Percentiles rank a stretch among this genome's conserved stretches.
These are phyloP conservation scores for Mimachlamys varia DNA, from an alignment of 2,888 invertebrate species.

Conservation along the genomic window DNA sequence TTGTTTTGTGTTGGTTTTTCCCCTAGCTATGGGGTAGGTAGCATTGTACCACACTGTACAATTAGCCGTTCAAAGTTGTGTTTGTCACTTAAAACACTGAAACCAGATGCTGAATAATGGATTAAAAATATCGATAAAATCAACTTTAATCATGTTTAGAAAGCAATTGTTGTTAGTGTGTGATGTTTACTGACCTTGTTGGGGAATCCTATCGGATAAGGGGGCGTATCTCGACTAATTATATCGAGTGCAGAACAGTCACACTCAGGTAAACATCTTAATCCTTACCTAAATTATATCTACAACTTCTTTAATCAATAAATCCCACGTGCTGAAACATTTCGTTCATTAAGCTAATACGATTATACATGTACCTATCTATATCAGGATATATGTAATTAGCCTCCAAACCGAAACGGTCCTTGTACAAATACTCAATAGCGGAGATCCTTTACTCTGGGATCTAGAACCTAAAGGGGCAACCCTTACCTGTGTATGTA, in stretches of 20 bases:
- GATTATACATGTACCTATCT: neutral
- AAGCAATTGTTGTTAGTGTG: neutral
- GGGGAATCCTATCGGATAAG: neutral
- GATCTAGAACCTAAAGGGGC: neutral
- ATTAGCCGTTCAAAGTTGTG: too few relatives aligned
- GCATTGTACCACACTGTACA: too few relatives aligned
- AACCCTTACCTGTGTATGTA: neutral
- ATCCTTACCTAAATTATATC: neutral
- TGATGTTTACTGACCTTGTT: neutral
- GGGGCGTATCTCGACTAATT: neutral
- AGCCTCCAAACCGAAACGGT: neutral
- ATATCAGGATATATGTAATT: slow-evolving; percentile 9
- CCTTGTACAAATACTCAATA: neutral
- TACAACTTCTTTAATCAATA: neutral
- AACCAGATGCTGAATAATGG: neutral
- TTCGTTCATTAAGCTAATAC: neutral
- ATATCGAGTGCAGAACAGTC: neutral
- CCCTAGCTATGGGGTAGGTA: too few relatives aligned
- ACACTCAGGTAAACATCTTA: neutral
- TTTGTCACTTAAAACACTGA: too few relatives aligned
- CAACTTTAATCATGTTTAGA: neutral
- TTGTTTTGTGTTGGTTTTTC: too few relatives aligned
- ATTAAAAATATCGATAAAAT: neutral
- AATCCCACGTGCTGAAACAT: neutral
- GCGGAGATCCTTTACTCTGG: neutral